phyloP scores from a whole-genome alignment of 2,113 vertebrate species.

The Entosphenus tridentatus region DNA sequence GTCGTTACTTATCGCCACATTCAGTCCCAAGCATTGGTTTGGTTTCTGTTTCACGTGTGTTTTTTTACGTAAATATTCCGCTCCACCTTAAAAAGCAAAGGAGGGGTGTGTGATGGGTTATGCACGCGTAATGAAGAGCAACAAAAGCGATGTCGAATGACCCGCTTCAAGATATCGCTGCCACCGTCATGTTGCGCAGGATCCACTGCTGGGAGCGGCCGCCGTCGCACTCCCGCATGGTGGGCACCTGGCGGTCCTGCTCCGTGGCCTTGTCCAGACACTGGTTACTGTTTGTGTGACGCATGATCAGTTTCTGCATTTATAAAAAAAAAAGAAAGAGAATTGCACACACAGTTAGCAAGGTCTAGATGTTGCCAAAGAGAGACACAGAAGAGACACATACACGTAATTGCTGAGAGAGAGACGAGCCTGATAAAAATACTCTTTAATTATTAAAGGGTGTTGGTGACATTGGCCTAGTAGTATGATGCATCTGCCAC shows the following conservation, averaged over 20 bases:
- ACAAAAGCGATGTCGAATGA: background rate
- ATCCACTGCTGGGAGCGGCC: constrained; percentile 83
- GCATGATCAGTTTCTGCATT: constrained; percentile 56
- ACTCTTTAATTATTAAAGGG: too few species aligned
- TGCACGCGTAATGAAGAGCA: background rate
- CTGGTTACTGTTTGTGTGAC: constrained; percentile 92
- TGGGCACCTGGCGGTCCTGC: constrained; percentile 83
- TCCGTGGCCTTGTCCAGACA: constrained; percentile 81
- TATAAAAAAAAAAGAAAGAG: constrained; percentile 9
- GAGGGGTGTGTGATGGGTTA: background rate
- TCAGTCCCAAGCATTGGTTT: background rate
- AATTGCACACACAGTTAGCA: background rate
- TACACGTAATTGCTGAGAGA: too few species aligned
- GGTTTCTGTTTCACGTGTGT: background rate
- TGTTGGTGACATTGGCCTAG: too few species aligned
- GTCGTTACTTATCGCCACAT: background rate
- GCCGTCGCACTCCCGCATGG: constrained; percentile 49
- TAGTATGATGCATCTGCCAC: too few species aligned
- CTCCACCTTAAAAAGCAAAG: background rate
- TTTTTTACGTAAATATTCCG: background rate
- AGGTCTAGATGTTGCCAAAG: background rate
- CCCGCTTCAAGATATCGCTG: background rate
- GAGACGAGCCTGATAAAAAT: too few species aligned
- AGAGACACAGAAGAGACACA: too few species aligned
- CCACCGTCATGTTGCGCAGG: constrained; percentile 61